Conservation (phyloP, 2,113 vertebrate genomes). For the Cardinalis cardinalis region DNA sequence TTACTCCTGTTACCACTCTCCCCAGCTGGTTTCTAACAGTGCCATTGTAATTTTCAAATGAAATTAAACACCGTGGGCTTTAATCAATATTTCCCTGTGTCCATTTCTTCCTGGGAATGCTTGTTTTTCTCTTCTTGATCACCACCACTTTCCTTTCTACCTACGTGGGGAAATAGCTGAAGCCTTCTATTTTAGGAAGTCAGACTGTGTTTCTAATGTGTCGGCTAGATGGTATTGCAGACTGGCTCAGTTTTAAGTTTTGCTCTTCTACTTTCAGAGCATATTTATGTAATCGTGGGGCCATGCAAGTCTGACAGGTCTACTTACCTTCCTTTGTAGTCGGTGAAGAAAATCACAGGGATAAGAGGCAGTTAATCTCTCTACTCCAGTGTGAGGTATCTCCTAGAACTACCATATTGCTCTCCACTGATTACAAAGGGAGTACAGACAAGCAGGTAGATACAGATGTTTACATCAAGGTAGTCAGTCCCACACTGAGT, state of each 20-base stretch:
- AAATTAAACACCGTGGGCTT: not conserved
- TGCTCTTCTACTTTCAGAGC: not conserved
- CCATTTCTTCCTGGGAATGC: not conserved
- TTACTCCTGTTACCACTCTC: not conserved
- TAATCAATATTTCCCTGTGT: not conserved
- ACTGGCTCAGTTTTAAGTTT: not conserved
- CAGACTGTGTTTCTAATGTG: not conserved
- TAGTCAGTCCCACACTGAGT: not conserved
- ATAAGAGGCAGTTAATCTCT: not conserved
- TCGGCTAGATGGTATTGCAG: not conserved
- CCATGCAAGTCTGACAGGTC: not conserved
- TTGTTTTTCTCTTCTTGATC: not conserved
- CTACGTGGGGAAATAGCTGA: not conserved
- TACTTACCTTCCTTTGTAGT: not conserved
- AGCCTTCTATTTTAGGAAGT: not conserved
- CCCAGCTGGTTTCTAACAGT: not conserved
- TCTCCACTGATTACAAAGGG: not conserved
- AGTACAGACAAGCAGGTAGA: not conserved
- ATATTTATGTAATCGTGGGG: not conserved
- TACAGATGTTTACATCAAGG: not conserved
- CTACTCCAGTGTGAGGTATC: not conserved
- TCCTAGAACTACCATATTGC: not conserved
- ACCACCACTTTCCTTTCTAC: not conserved
- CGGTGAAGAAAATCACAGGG: not conserved
- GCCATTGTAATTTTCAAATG: not conserved